Evolutionary conservation across 2,797 vertebrate genomes (phyloP), one percentile per base, ranked within the genome.

Genomic region (Enteromius trimaculatus): DNA sequence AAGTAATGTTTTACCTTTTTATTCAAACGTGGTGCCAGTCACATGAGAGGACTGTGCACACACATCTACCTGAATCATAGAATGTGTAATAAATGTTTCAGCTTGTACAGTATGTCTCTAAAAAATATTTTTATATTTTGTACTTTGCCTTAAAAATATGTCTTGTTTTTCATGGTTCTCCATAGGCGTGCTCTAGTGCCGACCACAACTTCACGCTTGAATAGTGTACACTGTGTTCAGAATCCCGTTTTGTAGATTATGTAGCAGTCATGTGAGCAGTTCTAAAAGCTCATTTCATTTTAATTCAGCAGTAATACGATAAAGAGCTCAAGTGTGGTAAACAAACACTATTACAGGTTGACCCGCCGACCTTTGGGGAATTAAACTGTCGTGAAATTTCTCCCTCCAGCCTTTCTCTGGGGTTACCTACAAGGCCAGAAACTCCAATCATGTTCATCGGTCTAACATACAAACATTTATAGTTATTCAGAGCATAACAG

Each of bases 251-350:
- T 78, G 77, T 53, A n/a, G 23, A 75, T 85, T 70, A 70, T 75
- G 44, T 62, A 23, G 74, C n/a, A 53, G 49, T 34, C 65, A 85
- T 80, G 77, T 79, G 80, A 83, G 64, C 60, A 26, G 23, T 68
- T 78, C 23, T 29, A n/a, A 69, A 55, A 1, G 23, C 68, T 80
- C 10, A 55, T 81, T 64, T 84, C 58, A 39, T 66, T 60, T 39
- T 37, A 84, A 81, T 83, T 62, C 47, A 23, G 69, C 34, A 31
- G 34, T 84, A 86, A 82, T 81, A 58, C 70, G 82, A 85, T 86
- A 76, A 86, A 34, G 42, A 84, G 77, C 62, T 37, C 58, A 83
- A 79, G 14, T 71, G 39, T 77, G 66, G 29, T 72, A 88, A 85
- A 85, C 66, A 86, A 82, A 82, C 13, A 55, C 44, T 75, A 64